Base-by-base conservation (phyloP, 2,888 invertebrate genomes). In the Alitta virens region DNA sequence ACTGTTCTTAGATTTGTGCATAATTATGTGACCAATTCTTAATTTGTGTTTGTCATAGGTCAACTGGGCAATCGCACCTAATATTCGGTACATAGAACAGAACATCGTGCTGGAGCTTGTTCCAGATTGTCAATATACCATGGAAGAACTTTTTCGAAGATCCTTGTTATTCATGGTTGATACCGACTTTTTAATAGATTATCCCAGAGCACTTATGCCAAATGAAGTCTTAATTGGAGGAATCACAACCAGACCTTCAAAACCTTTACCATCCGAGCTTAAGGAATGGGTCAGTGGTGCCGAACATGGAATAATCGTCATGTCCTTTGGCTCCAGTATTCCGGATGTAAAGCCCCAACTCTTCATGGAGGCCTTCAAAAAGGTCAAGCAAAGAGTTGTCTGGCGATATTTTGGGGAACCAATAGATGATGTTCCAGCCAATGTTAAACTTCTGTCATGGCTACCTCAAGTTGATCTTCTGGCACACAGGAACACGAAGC, bases 391-490 rank as follows among this genome's bases (percentile, higher is more conserved):
- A n/a, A 24, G 49, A 14, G 51, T 56, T 18, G 56, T 56, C 16
- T 56, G 33, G 33, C 5, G 18, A n/a, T 38, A 18, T 16, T 46
- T 56, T 24, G 9, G 9, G 3, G 7, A 21, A 18, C 23, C 7
- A 9, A 23, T 40, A 21, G 23, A 24, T 5, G 38, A 53, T n/a
- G 23, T 63, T 12, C 63, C 65, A 1, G 7, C 18, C 12, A 55
- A 63, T 26, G 50, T 65, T 2, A 54, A 18, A 24, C n/a, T 62
- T 5, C 3, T 55, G 27, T 33, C 27, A 27, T 65, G 65, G 65
- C 12, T 65, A n/a, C 63, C 65, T n/a, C 64, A 66, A 62, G 67
- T 70, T 38, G 71, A 71, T 40, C 55, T 74, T 0, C 68, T 74
- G 18, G 71, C 62, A 14, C 71, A 74, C 53, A 54, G 42, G 5